phyloP scores from a whole-genome alignment of 30 jellyfish, hydroid and myxozoan genomes.

The Turritopsis rubra region DNA sequence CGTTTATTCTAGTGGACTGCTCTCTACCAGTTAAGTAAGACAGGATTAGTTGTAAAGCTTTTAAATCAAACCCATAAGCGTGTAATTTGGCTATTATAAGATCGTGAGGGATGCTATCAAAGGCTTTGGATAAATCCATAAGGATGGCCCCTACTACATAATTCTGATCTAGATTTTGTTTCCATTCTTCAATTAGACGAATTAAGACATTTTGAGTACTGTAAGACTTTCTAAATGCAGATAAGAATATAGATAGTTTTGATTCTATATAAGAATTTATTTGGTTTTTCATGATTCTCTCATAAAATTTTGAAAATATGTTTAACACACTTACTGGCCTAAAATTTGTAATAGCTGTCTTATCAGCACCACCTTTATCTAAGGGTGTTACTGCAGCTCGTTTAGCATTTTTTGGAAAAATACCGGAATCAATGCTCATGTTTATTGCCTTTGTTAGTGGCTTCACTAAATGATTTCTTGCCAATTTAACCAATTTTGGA shows the following conservation, averaged over 20 bases:
- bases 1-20: slow-evolving; percentile 29
- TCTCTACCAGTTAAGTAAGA: too few relatives aligned
- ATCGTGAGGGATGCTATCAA: too few relatives aligned
- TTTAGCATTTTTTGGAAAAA: slow-evolving; percentile 28
- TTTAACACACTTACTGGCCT: slow-evolving; percentile 28
- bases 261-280: slow-evolving; percentile 20
- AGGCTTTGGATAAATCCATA: too few relatives aligned
- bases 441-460: slow-evolving; percentile 32
- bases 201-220: slow-evolving; percentile 17
- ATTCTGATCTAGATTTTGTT: background rate
- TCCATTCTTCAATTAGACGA: background rate
- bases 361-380: slow-evolving; percentile 33
- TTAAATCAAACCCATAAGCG: slow-evolving; percentile 28
- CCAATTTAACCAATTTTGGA: slow-evolving; percentile 30
- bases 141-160: slow-evolving; percentile 22
- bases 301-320: slow-evolving; percentile 24
- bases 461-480: slow-evolving; percentile 15
- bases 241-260: slow-evolving; percentile 12
- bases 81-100: slow-evolving; percentile 21
- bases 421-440: slow-evolving; percentile 17
- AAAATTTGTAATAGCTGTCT: slow-evolving; percentile 24
- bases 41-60: background rate
- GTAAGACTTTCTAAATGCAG: slow-evolving; percentile 31
- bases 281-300: too few relatives aligned
- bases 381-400: slow-evolving; percentile 38